phyloP scores from a whole-genome alignment of 2,888 invertebrate genomes.

The Tinea semifulvella region DNA sequence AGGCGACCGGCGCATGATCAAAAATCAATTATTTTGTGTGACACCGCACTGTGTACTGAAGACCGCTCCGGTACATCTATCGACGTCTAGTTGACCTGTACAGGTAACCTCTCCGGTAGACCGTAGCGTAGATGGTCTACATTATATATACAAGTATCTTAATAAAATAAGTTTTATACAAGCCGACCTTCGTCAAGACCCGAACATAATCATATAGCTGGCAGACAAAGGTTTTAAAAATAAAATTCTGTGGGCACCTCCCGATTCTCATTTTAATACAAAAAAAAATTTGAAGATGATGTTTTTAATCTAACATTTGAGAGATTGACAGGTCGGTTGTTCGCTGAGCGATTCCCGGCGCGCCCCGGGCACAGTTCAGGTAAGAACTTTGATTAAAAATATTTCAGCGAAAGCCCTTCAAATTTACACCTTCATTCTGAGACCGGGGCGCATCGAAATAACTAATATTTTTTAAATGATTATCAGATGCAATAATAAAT shows the following conservation, averaged over 20 bases:
- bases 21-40: too few species aligned
- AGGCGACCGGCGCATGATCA: too few species aligned
- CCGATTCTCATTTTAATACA: slow-evolving; percentile 44
- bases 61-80: too few species aligned
- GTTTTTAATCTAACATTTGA: slow-evolving; percentile 64
- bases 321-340: slow-evolving; percentile 63
- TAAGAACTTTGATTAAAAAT: slow-evolving; percentile 64
- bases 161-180: not conserved
- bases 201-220: slow-evolving; percentile 48
- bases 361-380: slow-evolving; percentile 44
- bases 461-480: too few species aligned
- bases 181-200: slow-evolving; percentile 61
- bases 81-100: too few species aligned
- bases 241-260: slow-evolving; percentile 20
- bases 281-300: slow-evolving; percentile 59
- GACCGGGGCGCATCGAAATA: too few species aligned
- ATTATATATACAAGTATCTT: not conserved
- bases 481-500: too few species aligned
- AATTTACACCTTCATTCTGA: too few species aligned
- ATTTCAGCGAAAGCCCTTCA: slow-evolving; percentile 49
- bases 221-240: slow-evolving; percentile 18
- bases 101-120: too few species aligned
- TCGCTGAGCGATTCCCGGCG: slow-evolving; percentile 26
- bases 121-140: too few species aligned
- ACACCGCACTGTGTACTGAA: too few species aligned